These are phyloP conservation scores for Paracanthobrama guichenoti DNA, from an alignment of 2,113 vertebrate species.

Conservation along the genomic window DNA sequence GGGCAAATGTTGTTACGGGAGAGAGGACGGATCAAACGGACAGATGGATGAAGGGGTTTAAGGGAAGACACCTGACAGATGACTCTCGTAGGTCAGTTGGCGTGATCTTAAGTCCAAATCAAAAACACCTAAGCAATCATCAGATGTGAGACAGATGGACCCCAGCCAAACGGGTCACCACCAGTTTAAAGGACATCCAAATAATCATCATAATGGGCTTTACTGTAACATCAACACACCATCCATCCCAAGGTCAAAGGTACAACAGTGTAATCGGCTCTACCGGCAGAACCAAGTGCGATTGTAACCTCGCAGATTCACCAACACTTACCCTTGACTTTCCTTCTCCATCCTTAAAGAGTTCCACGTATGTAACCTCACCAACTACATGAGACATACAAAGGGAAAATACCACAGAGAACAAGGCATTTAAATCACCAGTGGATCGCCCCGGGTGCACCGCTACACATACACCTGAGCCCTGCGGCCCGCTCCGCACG, in stretches of 20 bases:
- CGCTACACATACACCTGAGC: slow-evolving; percentile 91
- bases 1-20: slow-evolving; percentile 7
- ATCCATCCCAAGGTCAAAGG: slow-evolving; percentile 76
- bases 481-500: slow-evolving; percentile 60
- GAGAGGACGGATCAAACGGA: slow-evolving; percentile 12
- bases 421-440: slow-evolving; percentile 99
- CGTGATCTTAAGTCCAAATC: slow-evolving; percentile 58
- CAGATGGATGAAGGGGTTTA: slow-evolving; percentile 22
- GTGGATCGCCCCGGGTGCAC: slow-evolving; percentile 83
- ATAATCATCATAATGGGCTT: slow-evolving; percentile 71
- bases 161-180: slow-evolving; percentile 74
- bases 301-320: slow-evolving; percentile 92
- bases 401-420: slow-evolving; percentile 99
- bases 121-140: slow-evolving; percentile 66
- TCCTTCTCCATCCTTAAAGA: slow-evolving; percentile 99
- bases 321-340: slow-evolving; percentile 99
- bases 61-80: slow-evolving; percentile 41
- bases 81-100: slow-evolving; percentile 25
- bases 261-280: slow-evolving; percentile 72
- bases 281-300: slow-evolving; percentile 55
- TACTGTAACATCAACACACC: slow-evolving; percentile 74
- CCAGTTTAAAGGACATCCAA: slow-evolving; percentile 76
- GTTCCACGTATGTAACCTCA: slow-evolving; percentile 99
- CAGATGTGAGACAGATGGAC: slow-evolving; percentile 70
- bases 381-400: slow-evolving; percentile 99